Percentiles rank a stretch among this genome's conserved stretches.
phyloP scores from a whole-genome alignment of 2,797 vertebrate genomes.

The Myiothlypis chrysogaster region DNA sequence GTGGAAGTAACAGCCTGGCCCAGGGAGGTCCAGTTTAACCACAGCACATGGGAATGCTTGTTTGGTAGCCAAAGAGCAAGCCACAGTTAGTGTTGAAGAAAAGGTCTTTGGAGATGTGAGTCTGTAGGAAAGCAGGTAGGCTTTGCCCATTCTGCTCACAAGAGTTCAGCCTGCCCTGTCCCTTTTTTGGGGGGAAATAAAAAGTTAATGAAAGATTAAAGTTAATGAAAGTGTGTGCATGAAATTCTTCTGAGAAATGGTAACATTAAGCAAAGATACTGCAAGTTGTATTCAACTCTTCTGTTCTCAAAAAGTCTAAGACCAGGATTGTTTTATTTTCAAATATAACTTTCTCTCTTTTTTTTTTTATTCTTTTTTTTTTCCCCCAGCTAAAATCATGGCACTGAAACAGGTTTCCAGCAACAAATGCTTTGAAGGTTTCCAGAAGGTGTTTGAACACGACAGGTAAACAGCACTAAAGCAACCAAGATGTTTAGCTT shows the following conservation, averaged over 20 bases:
- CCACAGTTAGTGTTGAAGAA: not conserved
- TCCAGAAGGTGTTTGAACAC: slow-evolving; percentile 96
- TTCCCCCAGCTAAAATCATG: slow-evolving; percentile 74
- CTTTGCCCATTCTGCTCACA: not conserved
- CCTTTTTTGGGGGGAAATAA: not conserved
- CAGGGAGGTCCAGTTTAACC: not conserved
- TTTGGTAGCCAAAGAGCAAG: not conserved
- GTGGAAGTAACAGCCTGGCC: not conserved
- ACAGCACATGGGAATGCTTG: not conserved
- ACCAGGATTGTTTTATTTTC: not conserved
- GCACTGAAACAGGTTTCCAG: slow-evolving; percentile 89
- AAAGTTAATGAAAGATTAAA: not conserved
- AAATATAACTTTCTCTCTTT: not conserved
- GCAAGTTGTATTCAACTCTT: not conserved
- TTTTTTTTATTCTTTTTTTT: not conserved
- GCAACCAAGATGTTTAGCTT: not conserved
- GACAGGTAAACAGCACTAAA: slow-evolving; percentile 82
- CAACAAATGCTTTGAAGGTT: slow-evolving; percentile 90
- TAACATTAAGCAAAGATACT: not conserved
- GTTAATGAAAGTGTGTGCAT: not conserved
- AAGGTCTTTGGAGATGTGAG: not conserved
- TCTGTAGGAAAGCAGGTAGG: not conserved
- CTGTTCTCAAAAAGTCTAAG: not conserved
- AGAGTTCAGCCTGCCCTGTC: not conserved
- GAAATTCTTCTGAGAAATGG: not conserved